These are phyloP conservation scores for Sphaeridia pumilis DNA, from an alignment of 2,888 invertebrate species.

Conservation along the genomic window DNA sequence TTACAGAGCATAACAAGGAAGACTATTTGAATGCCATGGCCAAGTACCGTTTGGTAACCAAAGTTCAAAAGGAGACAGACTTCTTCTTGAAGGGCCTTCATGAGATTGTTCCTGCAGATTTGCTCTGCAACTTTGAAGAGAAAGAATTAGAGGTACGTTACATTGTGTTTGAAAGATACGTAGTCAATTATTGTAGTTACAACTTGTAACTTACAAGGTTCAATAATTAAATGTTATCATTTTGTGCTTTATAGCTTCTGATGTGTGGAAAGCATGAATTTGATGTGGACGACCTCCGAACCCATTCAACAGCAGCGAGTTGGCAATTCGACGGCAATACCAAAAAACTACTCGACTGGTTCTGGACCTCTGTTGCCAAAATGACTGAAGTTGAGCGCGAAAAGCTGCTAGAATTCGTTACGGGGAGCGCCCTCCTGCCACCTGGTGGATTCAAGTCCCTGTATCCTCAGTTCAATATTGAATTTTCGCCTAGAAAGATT, in stretches of 20 bases:
- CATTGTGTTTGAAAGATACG: too few species aligned
- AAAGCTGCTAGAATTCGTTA: conserved; percentile 42
- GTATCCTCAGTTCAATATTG: conserved; percentile 81
- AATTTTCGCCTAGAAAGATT: conserved; percentile 68
- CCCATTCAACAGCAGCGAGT: conserved; percentile 50
- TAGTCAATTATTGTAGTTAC: too few species aligned
- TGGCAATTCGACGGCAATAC: conserved; percentile 14
- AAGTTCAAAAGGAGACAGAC: conserved; percentile 69
- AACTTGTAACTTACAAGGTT: too few species aligned
- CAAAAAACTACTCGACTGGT: conserved; percentile 39
- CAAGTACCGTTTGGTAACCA: conserved; percentile 70
- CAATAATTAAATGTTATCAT: neutral
- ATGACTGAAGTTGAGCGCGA: conserved; percentile 44
- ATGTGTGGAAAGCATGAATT: conserved; percentile 89
- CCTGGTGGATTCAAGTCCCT: conserved; percentile 81
- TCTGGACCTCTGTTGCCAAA: conserved; percentile 44
- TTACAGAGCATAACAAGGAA: conserved; percentile 60
- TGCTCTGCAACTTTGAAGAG: conserved; percentile 87
- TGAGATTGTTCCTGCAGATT: conserved; percentile 79
- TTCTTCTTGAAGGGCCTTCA: conserved; percentile 80
- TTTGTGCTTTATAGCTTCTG: conserved; percentile 53
- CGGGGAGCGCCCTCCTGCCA: conserved; percentile 66
- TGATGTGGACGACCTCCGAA: conserved; percentile 74
- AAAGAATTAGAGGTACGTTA: conserved; percentile 76
- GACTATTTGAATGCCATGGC: conserved; percentile 79